These are phyloP conservation scores for Halocynthia aurantium DNA, from an alignment of 23 tunicate genomes.

Conservation along the genomic window DNA sequence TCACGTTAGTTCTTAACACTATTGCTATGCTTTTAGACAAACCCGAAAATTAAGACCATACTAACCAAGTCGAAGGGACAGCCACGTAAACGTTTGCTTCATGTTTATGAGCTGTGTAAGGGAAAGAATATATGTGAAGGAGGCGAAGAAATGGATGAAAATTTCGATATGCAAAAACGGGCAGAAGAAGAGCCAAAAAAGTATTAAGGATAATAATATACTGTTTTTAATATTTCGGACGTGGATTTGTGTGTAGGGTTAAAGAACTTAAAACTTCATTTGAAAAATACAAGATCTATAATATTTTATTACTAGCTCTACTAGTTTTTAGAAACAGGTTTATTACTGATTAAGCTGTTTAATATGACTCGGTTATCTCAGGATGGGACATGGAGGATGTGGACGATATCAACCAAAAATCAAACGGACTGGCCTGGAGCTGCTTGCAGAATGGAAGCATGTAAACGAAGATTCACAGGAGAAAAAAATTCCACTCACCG, in stretches of 20 bases:
- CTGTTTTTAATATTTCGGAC: neutral
- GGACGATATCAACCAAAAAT: constrained; percentile 95
- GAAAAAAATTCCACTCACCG: constrained; percentile 89
- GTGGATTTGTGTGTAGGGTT: neutral
- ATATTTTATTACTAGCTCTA: neutral
- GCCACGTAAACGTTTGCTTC: constrained; percentile 80
- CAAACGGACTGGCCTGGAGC: constrained; percentile 64
- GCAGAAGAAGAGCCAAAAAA: constrained; percentile 91
- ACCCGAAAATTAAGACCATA: constrained; percentile 84
- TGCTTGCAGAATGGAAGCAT: constrained; percentile 97
- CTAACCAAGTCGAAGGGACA: constrained; percentile 73
- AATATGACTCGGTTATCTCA: constrained; percentile 5
- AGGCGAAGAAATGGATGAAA: constrained; percentile 93
- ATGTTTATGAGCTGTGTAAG: constrained; percentile 96
- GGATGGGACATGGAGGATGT: constrained; percentile 94
- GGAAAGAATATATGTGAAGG: constrained; percentile 99
- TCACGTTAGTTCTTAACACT: neutral
- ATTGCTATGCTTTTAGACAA: constrained; percentile 27
- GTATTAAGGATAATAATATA: constrained; percentile 24
- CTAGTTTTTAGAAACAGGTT: no score
- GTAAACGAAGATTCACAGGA: constrained; percentile 93
- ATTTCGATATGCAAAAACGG: constrained; percentile 57
- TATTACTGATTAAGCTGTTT: neutral
- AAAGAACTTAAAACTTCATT: neutral
- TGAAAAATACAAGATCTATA: neutral